Base-by-base conservation (phyloP, 2,888 invertebrate species). In the Choristoneura rosaceana region DNA sequence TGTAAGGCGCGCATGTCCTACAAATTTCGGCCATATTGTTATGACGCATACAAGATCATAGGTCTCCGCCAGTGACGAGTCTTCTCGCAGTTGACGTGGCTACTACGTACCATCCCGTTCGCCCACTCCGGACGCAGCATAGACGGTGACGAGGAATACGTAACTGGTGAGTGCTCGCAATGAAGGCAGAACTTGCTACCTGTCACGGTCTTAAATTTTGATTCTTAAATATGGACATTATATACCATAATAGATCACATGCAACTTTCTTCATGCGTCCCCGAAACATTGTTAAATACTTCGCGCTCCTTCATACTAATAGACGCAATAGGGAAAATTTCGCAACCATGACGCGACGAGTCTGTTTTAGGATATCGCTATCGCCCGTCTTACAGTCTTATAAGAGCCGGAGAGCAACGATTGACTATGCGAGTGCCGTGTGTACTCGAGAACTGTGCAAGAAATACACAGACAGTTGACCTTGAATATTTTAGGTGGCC, bases 91-190 rank as follows among this genome's bases (percentile, higher is more conserved):
- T 97, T 97, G 97, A 97, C 97, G 97, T 97, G 97, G 97, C 97
- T 96, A 96, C 97, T 97, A 97, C 97, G 97, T 97, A 97, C 97
- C 96, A 96, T 96, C 96, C 96, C 96, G 96, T 96, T 97, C 97
- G 96, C 97, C 97, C 97, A 97, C 96, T 97, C 97, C 97, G 96
- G 97, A 97, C 96, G 97, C 97, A 96, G 97, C 97, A 97, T 97
- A 97, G 95, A 96, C 96, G 96, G 97, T 97, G 97, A 97, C 97
- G 97, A 97, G 96, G 97, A 97, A 97, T 97, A 97, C 97, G 97
- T 97, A 97, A 97, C 97, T 96, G 96, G 96, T 97, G 96, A 96
- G 96, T 96, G 96, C 96, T 95, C 90, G 89, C 89, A 88, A 83
- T 84, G 92, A 92, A 93, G 93, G 92, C 93, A 87, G 89, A 90